A percentile compares a stretch with the other conserved stretches of the same genome.
Evolutionary conservation across 2,113 vertebrate genomes (phyloP).

Genomic region (Desmodus rotundus): DNA sequence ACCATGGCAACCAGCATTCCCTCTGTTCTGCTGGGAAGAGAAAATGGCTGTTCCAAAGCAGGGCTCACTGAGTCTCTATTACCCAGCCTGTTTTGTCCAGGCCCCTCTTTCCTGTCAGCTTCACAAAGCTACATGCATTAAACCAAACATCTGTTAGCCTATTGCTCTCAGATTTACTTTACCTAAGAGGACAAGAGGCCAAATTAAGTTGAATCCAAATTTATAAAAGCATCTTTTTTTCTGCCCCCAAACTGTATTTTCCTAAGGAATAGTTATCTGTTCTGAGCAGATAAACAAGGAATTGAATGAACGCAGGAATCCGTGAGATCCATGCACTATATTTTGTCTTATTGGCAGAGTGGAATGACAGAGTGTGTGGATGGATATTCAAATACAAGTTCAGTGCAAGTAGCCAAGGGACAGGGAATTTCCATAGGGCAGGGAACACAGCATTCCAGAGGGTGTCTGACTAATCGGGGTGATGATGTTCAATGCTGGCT

Average conservation of each 20-base stretch:
- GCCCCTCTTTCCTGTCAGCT: neutral
- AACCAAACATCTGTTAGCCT: neutral
- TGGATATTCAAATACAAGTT: neutral
- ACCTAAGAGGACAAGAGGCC: neutral
- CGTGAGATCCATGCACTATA: neutral
- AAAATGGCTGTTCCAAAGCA: conserved; percentile 63
- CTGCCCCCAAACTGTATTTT: neutral
- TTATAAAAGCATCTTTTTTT: neutral
- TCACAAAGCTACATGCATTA: neutral
- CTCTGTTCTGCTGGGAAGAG: conserved; percentile 35
- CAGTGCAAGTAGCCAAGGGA: neutral
- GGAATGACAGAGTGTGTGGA: neutral
- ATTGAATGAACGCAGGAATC: neutral
- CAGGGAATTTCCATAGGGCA: neutral
- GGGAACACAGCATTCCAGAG: neutral
- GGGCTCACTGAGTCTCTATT: neutral
- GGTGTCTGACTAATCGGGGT: neutral
- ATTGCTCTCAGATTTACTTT: neutral
- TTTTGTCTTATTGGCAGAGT: neutral
- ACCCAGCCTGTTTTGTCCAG: neutral
- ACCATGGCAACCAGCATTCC: conserved; percentile 71
- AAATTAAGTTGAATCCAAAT: conserved; percentile 19
- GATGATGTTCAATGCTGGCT: neutral
- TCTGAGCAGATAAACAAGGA: neutral
- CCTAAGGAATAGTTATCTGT: neutral